Conservation (phyloP, 2,113 vertebrate species). For the Anser brachyrhynchus region DNA sequence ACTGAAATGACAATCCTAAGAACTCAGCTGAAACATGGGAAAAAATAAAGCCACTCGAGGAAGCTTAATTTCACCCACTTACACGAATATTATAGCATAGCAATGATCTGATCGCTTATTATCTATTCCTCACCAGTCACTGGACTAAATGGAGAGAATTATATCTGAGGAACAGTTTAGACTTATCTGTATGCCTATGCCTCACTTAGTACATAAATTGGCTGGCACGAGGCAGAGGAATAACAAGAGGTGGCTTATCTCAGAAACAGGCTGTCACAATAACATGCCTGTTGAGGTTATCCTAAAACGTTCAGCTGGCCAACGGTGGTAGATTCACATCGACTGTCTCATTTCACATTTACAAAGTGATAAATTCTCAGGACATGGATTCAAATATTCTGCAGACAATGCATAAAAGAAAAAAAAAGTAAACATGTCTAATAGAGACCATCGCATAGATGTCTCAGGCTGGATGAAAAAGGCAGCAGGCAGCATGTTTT, state of each 20-base stretch:
- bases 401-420: fast-evolving
- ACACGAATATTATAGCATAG: background rate
- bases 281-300: background rate
- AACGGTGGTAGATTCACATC: background rate
- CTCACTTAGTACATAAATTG: background rate
- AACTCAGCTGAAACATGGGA: background rate
- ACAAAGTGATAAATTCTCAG: background rate
- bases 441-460: background rate
- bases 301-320: background rate
- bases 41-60: background rate
- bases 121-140: background rate
- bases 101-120: background rate
- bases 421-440: background rate
- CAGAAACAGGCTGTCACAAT: background rate
- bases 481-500: background rate
- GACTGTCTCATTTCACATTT: background rate
- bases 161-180: background rate
- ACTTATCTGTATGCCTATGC: background rate
- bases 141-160: background rate
- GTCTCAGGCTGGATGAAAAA: background rate
- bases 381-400: background rate
- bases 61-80: background rate
- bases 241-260: background rate
- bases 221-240: background rate
- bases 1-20: background rate